Evolutionary conservation across 2,797 vertebrate genomes (phyloP).

Genomic region (Platalea minor): DNA sequence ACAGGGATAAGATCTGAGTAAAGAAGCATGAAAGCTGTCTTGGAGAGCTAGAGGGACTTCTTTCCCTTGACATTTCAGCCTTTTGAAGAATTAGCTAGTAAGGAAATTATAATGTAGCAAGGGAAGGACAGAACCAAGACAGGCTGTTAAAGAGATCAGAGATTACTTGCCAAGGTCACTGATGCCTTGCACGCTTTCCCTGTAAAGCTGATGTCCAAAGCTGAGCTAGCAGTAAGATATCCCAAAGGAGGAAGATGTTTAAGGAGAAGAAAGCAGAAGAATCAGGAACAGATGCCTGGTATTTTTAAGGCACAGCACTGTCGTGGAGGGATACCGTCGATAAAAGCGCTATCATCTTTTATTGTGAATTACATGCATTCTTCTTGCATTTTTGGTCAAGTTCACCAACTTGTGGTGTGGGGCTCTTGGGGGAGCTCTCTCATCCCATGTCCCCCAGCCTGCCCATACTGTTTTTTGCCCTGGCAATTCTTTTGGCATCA

Average conservation of each 20-base stretch:
- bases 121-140: neutral
- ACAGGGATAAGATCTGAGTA: neutral
- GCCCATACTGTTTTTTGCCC: neutral
- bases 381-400: neutral
- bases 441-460: fast-evolving
- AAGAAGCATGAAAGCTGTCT: neutral
- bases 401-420: neutral
- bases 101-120: neutral
- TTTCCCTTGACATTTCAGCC: neutral
- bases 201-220: neutral
- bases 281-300: neutral
- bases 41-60: neutral
- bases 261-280: neutral
- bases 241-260: neutral
- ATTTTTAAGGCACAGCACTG: neutral
- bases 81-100: conserved; percentile 15
- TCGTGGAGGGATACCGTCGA: neutral
- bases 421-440: neutral
- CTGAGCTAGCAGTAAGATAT: neutral
- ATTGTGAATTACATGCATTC: neutral
- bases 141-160: neutral
- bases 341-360: neutral
- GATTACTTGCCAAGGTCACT: neutral
- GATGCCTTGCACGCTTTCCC: neutral
- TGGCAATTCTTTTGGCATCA: neutral